Conservation (phyloP, 2,113 vertebrate genomes). For the Ellobius talpinus region DNA sequence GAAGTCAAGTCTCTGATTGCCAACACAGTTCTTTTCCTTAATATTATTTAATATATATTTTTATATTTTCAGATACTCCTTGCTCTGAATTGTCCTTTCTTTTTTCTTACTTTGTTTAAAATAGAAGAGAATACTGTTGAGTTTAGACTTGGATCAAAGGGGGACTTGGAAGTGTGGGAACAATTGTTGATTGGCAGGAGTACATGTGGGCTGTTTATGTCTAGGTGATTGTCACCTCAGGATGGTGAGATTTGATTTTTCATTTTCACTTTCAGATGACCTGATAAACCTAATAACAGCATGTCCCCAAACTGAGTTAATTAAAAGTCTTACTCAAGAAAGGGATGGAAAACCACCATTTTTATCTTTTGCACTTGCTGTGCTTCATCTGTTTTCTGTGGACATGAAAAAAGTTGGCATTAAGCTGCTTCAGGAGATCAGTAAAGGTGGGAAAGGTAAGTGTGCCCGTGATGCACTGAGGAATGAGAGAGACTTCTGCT, state of each 20-base stretch:
- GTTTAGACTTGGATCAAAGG: not conserved
- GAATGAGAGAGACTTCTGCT: not conserved
- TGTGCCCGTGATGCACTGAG: not conserved
- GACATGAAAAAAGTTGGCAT: constrained; percentile 79
- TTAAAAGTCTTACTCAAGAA: constrained; percentile 82
- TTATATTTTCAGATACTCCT: not conserved
- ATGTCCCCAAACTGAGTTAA: constrained; percentile 81
- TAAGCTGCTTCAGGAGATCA: constrained; percentile 84
- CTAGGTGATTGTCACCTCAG: not conserved
- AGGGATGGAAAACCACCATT: constrained; percentile 74
- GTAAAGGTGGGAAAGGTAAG: constrained; percentile 74
- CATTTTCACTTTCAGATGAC: constrained; percentile 83
- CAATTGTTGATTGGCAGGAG: not conserved
- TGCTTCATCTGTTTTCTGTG: constrained; percentile 79
- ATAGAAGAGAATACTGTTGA: not conserved
- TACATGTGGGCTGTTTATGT: not conserved
- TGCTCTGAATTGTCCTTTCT: constrained; percentile 22
- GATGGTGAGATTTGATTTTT: constrained; percentile 32
- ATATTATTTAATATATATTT: not conserved
- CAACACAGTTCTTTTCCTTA: not conserved
- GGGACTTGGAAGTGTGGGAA: not conserved
- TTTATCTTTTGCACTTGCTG: constrained; percentile 80
- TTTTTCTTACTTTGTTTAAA: not conserved
- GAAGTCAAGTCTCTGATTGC: not conserved
- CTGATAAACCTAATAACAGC: constrained; percentile 83